Evolutionary conservation across 2,888 invertebrate genomes (phyloP), one percentile per base, ranked within the genome.

Genomic region (Blera fallax): DNA sequence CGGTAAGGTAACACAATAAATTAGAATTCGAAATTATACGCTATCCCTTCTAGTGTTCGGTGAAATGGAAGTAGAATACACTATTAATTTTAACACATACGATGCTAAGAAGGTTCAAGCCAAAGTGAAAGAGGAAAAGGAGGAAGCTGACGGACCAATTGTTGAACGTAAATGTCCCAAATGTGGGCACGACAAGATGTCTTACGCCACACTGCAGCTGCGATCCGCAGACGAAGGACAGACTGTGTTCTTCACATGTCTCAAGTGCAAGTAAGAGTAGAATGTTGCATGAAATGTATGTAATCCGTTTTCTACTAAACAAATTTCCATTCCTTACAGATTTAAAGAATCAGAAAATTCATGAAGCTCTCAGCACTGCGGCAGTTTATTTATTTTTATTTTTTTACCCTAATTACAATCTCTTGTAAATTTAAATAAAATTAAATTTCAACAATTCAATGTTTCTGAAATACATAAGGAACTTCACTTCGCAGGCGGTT

Each of bases 161-260:
- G 96, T 97, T 0, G 97, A 97, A 87, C 93, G 97, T 76, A 95
- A 94, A 90, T 97, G 99, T 92, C 94, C 96, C 0, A 96, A 96
- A 90, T 99, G 99, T 93, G 96, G 95, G 1, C 95, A 98, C 90
- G 96, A 97, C 43, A 95, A 96, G 90, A 99, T 99, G 98, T 97
- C 97, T 0, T 99, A 98, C 91, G 97, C 98, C 4, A 99, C 99
- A 0, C 92, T 98, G 65, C 99, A 99, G 91, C 93, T 99, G 27
- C 93, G 99, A 88, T 99, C 99, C 0, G 99, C 99, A 18, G 99
- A 99, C 94, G 99, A 99, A 95, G 99, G 99, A 0, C 99, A 99
- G 92, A 99, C 99, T 0, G 98, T 99, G 2, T 99, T 99, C 93
- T 99, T 97, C 90, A 98, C 98, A 1, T 99, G 99, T 93, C 95